Evolutionary conservation across 2,888 invertebrate genomes (phyloP).

Genomic region (Alloscopus bannaensis): DNA sequence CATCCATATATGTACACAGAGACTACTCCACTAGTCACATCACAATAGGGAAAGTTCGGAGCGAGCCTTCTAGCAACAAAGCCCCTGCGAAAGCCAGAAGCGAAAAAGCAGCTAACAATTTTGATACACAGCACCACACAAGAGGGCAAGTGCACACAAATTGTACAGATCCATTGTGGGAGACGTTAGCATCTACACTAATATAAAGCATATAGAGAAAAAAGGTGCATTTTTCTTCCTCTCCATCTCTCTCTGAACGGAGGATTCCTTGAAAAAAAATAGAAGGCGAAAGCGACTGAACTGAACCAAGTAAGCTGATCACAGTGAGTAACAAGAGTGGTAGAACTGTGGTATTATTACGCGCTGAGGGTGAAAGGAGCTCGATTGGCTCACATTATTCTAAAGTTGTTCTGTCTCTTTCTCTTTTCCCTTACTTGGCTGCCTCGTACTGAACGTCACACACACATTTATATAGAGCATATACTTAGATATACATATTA

Average conservation of each 20-base stretch:
- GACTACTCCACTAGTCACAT: constrained; percentile 13
- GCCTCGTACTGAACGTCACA: constrained; percentile 3
- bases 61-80: constrained; percentile 51
- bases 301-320: constrained; percentile 19
- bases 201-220: background rate
- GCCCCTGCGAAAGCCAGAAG: constrained; percentile 47
- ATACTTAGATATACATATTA: background rate
- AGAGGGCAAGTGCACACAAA: constrained; percentile 11
- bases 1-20: constrained; percentile 13
- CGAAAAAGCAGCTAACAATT: constrained; percentile 34
- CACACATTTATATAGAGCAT: constrained; percentile 3
- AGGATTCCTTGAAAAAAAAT: constrained; percentile 1
- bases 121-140: constrained; percentile 37
- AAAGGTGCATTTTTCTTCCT: background rate
- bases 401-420: constrained; percentile 3
- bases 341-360: constrained; percentile 18
- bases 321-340: constrained; percentile 22
- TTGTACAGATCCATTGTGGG: background rate
- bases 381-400: constrained; percentile 25
- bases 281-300: background rate
- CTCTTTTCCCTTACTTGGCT: background rate
- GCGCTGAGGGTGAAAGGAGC: constrained; percentile 31
- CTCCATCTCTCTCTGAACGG: background rate
- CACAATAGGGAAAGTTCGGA: constrained; percentile 17
- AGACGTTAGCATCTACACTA: background rate